Base-by-base conservation (phyloP, 30 jellyfish, hydroid and myxozoan genomes). In the Aurelia aurita complex sp. Pacific region DNA sequence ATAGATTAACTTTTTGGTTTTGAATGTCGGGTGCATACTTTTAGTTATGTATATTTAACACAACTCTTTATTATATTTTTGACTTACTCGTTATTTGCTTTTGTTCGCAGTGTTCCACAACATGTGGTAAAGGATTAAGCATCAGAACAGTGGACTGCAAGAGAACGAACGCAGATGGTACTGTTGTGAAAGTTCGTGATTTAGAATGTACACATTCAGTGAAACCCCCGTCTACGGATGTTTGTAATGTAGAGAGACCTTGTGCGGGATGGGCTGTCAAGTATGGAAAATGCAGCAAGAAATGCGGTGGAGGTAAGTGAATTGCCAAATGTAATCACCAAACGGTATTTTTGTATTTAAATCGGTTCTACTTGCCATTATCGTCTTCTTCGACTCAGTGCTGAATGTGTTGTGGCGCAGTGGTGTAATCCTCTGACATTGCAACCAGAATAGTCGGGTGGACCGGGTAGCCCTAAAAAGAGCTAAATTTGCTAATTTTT, bases 221-320 rank as follows among this genome's bases (percentile, higher is more conserved):
- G 8, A 52, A 36, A 46, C 88, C 90, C n/a, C 35, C 92, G 10
- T 59, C 89, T 5, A 67, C 61, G n/a, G 83, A 81, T 14, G 50
- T 85, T 1, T 92, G 98, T 74, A 92, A 87, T 73, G 73, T 59
- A 3, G 97, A 92, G 10, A 82, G 46, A 5, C 92, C 87, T 5
- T 92, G 98, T 40, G 88, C 97, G 16, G 97, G 73, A 33, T 92
- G 98, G 98, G 18, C 14, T 46, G 66, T 82, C 59, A 64, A 57
- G 34, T 92, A 57, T 76, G 63, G 88, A 2, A 63, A 77, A 53
- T 92, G 98, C 86, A 74, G 97, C 64, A 80, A 67, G 62, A 78
- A 86, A 6, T 92, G 98, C 63, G 98, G 97, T 35, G 92, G 92
- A 76, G 98, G 98, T 91, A 78, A 53, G 51, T 23, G 3, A 43